Evolutionary conservation across 2,797 vertebrate species (phyloP).

Genomic region (Ispidina lecontei): DNA sequence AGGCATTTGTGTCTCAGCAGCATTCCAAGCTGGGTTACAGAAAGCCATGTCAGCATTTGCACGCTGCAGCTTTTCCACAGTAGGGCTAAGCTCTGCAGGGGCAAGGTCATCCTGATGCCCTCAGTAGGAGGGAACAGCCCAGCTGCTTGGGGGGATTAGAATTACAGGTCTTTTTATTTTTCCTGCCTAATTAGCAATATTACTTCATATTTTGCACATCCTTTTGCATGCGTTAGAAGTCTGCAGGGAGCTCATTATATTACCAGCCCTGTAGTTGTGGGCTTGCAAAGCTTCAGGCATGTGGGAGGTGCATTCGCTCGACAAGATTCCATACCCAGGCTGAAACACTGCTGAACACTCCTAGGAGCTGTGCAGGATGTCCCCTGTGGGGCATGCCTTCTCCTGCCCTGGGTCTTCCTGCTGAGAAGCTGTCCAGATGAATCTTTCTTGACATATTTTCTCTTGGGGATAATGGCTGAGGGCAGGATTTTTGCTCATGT

Average conservation of each 20-base stretch:
- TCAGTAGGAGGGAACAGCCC: not conserved
- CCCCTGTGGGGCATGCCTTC: not conserved
- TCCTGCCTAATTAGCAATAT: conserved; percentile 49
- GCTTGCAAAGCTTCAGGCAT: not conserved
- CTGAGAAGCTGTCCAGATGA: not conserved
- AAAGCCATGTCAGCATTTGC: not conserved
- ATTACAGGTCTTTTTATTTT: not conserved
- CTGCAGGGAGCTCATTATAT: conserved; percentile 62
- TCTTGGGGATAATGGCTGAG: not conserved
- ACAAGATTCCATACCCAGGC: not conserved
- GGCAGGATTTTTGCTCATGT: not conserved
- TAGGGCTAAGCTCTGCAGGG: not conserved
- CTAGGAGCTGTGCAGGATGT: not conserved
- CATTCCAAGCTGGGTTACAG: not conserved
- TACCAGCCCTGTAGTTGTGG: not conserved
- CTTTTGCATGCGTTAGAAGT: not conserved
- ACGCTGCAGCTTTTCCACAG: not conserved
- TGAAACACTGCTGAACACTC: not conserved
- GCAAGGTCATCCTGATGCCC: conserved; percentile 20
- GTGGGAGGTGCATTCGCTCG: not conserved
- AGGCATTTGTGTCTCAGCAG: not conserved
- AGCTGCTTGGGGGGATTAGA: not conserved
- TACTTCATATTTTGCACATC: conserved; percentile 7
- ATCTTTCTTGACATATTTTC: not conserved
- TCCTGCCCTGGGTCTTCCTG: not conserved